These are phyloP conservation scores for Prosapia bicincta DNA, from an alignment of 2,888 invertebrate species.

Conservation along the genomic window DNA sequence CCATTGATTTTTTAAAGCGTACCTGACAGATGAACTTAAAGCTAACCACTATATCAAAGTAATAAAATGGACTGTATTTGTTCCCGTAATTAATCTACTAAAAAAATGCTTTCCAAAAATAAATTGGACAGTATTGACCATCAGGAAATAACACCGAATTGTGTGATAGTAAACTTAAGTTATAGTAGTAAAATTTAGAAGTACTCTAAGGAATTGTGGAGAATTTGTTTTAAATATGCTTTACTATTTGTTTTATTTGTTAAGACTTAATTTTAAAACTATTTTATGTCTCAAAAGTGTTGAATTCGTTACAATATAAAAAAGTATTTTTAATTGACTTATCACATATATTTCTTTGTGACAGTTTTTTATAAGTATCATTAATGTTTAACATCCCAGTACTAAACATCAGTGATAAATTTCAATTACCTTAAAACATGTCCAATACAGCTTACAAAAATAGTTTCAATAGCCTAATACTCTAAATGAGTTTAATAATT, in stretches of 20 bases:
- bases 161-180: neutral
- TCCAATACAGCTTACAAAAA: too few relatives aligned
- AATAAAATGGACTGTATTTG: neutral
- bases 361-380: too few relatives aligned
- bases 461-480: too few relatives aligned
- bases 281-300: slow-evolving; percentile 16
- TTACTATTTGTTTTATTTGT: slow-evolving; percentile 18
- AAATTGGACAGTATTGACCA: neutral
- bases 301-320: slow-evolving; percentile 9
- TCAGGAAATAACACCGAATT: neutral
- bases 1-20: too few relatives aligned
- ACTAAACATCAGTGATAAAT: too few relatives aligned
- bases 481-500: too few relatives aligned
- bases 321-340: slow-evolving; percentile 11
- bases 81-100: neutral
- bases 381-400: too few relatives aligned
- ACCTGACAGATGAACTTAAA: too few relatives aligned
- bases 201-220: slow-evolving; percentile 17
- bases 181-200: slow-evolving; percentile 6
- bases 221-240: slow-evolving; percentile 12
- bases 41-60: neutral
- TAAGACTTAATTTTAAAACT: slow-evolving; percentile 13
- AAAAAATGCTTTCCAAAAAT: neutral
- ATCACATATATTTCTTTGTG: too few relatives aligned
- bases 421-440: too few relatives aligned